Percentiles rank a stretch among this genome's conserved stretches.
phyloP scores from a whole-genome alignment of 2,113 vertebrate species.

The Haemorhous mexicanus region DNA sequence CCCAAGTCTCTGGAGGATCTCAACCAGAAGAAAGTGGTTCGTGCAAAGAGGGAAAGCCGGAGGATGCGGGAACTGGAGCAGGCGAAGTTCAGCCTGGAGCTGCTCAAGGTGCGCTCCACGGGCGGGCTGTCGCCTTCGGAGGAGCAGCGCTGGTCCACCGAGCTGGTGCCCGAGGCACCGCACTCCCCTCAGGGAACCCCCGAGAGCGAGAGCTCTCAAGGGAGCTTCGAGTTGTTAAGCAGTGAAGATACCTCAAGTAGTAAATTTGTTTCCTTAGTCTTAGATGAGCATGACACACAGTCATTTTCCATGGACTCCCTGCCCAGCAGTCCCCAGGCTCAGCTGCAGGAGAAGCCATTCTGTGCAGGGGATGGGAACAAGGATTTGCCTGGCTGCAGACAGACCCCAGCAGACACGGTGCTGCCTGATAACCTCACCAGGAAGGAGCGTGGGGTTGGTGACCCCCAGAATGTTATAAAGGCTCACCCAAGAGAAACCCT shows the following conservation, averaged over 20 bases:
- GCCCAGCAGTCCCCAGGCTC: conserved; percentile 45
- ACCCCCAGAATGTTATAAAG: conserved; percentile 41
- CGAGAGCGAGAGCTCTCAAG: conserved; percentile 91
- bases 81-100: conserved; percentile 93
- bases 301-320: neutral
- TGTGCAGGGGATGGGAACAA: conserved; percentile 35
- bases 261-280: conserved; percentile 40
- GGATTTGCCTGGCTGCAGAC: neutral
- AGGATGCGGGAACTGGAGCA: conserved; percentile 96
- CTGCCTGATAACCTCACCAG: conserved; percentile 3
- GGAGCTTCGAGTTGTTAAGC: conserved; percentile 88
- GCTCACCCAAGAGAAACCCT: conserved; percentile 62
- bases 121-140: conserved; percentile 84
- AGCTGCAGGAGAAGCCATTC: conserved; percentile 48
- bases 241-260: conserved; percentile 78
- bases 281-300: conserved; percentile 62
- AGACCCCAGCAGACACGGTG: neutral
- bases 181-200: conserved; percentile 86
- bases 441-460: neutral
- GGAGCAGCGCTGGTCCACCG: conserved; percentile 84
- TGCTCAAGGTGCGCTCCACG: conserved; percentile 91
- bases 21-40: conserved; percentile 84
- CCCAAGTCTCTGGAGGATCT: conserved; percentile 83
- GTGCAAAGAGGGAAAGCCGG: conserved; percentile 93
- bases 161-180: conserved; percentile 77